Conservation (phyloP, 2,888 invertebrate genomes). For the Tiliacea aurago region DNA sequence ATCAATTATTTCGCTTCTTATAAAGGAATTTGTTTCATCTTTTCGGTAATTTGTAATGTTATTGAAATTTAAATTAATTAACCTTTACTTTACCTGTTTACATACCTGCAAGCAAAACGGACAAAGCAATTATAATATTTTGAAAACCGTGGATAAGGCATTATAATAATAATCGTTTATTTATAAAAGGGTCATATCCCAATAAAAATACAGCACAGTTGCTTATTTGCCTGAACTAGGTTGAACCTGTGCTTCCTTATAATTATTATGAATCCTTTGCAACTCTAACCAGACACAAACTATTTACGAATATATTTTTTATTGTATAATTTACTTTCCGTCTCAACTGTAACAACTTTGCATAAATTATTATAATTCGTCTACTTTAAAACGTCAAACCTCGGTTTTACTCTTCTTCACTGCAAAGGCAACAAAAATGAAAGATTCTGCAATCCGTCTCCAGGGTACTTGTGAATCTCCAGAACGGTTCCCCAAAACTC, state of each 20-base stretch:
- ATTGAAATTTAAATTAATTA: conserved; percentile 33
- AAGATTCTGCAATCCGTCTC: conserved; percentile 4
- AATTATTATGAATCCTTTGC: conserved; percentile 2
- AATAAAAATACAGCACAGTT: too few species aligned
- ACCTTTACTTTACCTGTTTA: conserved; percentile 4
- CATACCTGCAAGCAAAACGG: neutral
- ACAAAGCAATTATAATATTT: conserved; percentile 11
- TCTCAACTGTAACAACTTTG: neutral
- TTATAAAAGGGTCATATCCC: too few species aligned
- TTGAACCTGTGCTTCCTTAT: too few species aligned
- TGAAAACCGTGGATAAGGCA: too few species aligned
- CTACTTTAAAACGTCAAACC: conserved; percentile 1
- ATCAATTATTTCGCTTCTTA: conserved; percentile 2
- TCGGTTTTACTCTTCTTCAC: neutral
- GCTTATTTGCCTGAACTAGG: too few species aligned
- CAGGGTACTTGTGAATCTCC: neutral
- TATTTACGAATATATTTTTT: neutral
- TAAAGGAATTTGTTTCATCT: conserved; percentile 24
- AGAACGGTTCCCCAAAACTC: neutral
- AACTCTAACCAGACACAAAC: neutral
- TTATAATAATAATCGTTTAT: too few species aligned
- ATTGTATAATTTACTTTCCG: neutral
- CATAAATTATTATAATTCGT: conserved; percentile 38
- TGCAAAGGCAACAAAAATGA: neutral
- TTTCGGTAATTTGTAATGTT: conserved; percentile 3